Conservation (phyloP, 2,113 vertebrate species). For the Halichoeres trimaculatus region DNA sequence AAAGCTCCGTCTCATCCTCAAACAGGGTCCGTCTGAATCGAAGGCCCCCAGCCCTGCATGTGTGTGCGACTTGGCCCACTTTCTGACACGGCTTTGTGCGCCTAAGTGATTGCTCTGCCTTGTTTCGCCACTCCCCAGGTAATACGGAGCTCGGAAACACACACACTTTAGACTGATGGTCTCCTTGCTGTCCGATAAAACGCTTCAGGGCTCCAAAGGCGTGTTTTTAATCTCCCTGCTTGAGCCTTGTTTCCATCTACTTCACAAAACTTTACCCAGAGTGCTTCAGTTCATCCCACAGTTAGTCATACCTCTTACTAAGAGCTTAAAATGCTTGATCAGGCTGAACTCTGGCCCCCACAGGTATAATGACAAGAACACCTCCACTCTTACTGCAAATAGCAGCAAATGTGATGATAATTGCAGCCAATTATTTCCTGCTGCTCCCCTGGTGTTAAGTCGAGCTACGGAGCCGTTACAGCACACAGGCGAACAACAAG, state of each 20-base stretch:
- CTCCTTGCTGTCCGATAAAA: conserved; percentile 47
- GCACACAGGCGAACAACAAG: conserved; percentile 6
- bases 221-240: conserved; percentile 13
- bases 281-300: conserved; percentile 16
- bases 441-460: conserved; percentile 36
- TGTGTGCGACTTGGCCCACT: conserved; percentile 27
- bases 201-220: conserved; percentile 51
- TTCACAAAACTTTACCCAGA: conserved; percentile 40
- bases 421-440: conserved; percentile 66
- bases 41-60: conserved; percentile 26
- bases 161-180: conserved; percentile 57
- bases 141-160: conserved; percentile 62
- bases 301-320: conserved; percentile 40
- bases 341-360: conserved; percentile 31
- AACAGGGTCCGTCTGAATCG: conserved; percentile 37
- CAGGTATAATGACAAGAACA: conserved; percentile 51
- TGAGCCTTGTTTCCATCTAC: conserved; percentile 33
- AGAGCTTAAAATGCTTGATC: conserved; percentile 22
- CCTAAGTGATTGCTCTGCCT: conserved; percentile 52
- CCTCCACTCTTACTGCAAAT: conserved; percentile 50
- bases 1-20: conserved; percentile 22
- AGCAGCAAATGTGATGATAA: conserved; percentile 63
- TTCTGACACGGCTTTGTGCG: conserved; percentile 26
- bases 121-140: conserved; percentile 53
- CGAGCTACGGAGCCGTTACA: conserved; percentile 14